Percentiles rank a stretch among this genome's conserved stretches.
Evolutionary conservation across 2,888 invertebrate genomes (phyloP).

Genomic region (Melieria omissa): DNA sequence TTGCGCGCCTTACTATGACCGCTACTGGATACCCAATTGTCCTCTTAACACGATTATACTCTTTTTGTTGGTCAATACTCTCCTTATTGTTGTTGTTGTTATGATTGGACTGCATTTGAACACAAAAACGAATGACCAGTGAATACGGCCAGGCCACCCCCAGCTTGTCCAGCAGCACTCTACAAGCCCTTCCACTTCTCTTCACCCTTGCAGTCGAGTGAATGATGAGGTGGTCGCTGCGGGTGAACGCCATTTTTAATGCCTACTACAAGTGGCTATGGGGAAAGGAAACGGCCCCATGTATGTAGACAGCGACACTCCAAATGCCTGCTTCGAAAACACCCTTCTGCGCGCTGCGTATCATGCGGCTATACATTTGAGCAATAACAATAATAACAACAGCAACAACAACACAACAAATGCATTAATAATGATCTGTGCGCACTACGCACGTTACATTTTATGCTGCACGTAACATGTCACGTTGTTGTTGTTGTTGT

Average conservation of each 20-base stretch:
- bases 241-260: too few species aligned
- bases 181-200: too few species aligned
- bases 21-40: slow-evolving; percentile 22
- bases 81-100: slow-evolving; percentile 14
- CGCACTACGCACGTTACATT: slow-evolving; percentile 36
- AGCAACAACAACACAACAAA: slow-evolving; percentile 35
- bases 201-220: too few species aligned
- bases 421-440: slow-evolving; percentile 47
- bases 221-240: too few species aligned
- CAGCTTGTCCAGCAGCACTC: too few species aligned
- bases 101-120: neutral
- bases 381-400: slow-evolving; percentile 7
- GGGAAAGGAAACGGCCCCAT: too few species aligned
- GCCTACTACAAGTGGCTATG: too few species aligned
- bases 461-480: slow-evolving; percentile 36
- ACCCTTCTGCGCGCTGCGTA: neutral
- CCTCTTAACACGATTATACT: slow-evolving; percentile 28
- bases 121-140: too few species aligned
- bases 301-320: neutral
- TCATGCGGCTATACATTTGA: neutral
- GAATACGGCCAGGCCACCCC: too few species aligned
- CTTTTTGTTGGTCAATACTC: slow-evolving; percentile 3
- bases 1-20: too few species aligned
- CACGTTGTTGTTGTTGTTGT: neutral
- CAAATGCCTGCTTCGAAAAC: neutral